Base-by-base conservation (phyloP, 2,113 vertebrate genomes). In the Entomyzon cyanotis region DNA sequence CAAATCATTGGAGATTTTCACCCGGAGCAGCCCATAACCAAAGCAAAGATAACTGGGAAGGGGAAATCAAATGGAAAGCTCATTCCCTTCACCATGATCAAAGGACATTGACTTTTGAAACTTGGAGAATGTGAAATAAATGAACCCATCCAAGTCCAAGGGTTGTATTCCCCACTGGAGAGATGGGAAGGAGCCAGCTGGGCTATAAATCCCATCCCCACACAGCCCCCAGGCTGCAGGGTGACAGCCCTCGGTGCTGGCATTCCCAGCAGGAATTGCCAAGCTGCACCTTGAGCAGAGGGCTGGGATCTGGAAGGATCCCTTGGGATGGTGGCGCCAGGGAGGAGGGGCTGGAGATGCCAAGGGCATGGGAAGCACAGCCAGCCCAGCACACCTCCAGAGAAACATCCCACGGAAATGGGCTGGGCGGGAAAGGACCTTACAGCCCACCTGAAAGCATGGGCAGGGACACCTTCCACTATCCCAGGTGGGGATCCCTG, bases 21-120 rank as follows among this genome's bases (percentile, higher is more conserved):
- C 35, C 23, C 0, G 0, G 30, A 87, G 92, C 7, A 1, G 2
- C 4, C 5, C 5, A 35, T 0, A 53, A 37, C 31, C 4, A 18
- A 65, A 42, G 58, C 17, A 33, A 56, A 88, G 49, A 50, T 30
- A 37, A 22, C 18, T 22, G 44, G 52, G 58, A 59, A 80, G 35
- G 44, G 63, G 69, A 55, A 49, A 33, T 10, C 1, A n/a, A 71
- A n/a, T 1, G 12, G 42, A 75, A 30, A 62, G 39, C n/a, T 28
- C 47, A 4, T 23, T 71, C n/a, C 46, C 59, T 47, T 41, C 12
- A 14, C 2, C 4, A 42, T 8, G 25, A 39, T 3, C 10, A 1
- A 52, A 84, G 47, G 49, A 39, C 39, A 55, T 39, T 39, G 76
- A 69, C 55, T 65, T 84, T 39, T 44, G 31, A 25, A 62, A 27